phyloP scores from a whole-genome alignment of 2,797 vertebrate species.

The Scarus forsteni region DNA sequence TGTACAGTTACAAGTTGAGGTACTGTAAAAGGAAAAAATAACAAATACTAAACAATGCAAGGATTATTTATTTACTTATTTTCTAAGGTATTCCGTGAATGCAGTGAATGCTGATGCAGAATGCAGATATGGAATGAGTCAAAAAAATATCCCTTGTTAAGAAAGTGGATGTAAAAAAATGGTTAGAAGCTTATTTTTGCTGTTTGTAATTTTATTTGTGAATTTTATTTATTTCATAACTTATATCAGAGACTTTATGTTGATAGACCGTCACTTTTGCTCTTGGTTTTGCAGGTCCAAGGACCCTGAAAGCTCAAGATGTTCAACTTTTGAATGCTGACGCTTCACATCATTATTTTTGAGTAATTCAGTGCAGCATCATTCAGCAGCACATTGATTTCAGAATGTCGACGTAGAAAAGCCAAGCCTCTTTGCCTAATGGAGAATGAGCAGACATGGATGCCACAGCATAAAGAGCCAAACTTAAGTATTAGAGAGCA shows the following conservation, averaged over 20 bases:
- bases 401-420: slow-evolving; percentile 65
- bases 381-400: slow-evolving; percentile 47
- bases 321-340: slow-evolving; percentile 59
- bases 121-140: slow-evolving; percentile 73
- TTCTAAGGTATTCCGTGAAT: slow-evolving; percentile 77
- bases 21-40: slow-evolving; percentile 81
- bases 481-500: slow-evolving; percentile 64
- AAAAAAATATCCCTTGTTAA: slow-evolving; percentile 62
- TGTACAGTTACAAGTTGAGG: slow-evolving; percentile 80
- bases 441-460: slow-evolving; percentile 54
- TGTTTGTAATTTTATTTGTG: slow-evolving; percentile 63
- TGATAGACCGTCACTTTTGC: slow-evolving; percentile 61
- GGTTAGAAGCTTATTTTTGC: slow-evolving; percentile 69
- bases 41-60: slow-evolving; percentile 77
- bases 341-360: slow-evolving; percentile 57
- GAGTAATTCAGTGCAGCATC: slow-evolving; percentile 58
- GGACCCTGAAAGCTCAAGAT: slow-evolving; percentile 30
- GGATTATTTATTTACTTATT: slow-evolving; percentile 83
- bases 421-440: slow-evolving; percentile 64
- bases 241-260: slow-evolving; percentile 65
- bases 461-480: slow-evolving; percentile 65
- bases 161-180: slow-evolving; percentile 62
- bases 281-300: slow-evolving; percentile 49
- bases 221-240: slow-evolving; percentile 72
- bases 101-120: slow-evolving; percentile 76